phyloP scores from a whole-genome alignment of 2,113 vertebrate genomes.

The Castor canadensis region DNA sequence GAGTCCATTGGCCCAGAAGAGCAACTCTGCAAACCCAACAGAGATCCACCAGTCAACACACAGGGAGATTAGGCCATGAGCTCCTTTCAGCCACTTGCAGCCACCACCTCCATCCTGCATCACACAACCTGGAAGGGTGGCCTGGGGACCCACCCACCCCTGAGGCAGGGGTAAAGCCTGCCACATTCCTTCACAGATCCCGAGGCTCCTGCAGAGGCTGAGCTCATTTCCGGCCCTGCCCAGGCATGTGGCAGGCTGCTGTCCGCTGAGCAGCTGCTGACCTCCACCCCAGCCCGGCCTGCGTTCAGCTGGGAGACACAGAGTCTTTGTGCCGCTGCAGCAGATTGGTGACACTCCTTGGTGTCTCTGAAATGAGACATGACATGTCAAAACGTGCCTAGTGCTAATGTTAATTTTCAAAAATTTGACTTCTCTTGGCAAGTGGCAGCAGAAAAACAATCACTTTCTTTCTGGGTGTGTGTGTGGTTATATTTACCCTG shows the following conservation, averaged over 20 bases:
- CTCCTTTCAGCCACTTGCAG: background rate
- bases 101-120: background rate
- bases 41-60: background rate
- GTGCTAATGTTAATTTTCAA: slow-evolving; percentile 65
- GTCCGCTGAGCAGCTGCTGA: slow-evolving; percentile 62
- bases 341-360: background rate
- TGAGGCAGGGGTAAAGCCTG: background rate
- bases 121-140: background rate
- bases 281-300: slow-evolving; percentile 17
- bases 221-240: slow-evolving; percentile 70
- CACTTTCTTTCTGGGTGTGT: background rate
- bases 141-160: background rate
- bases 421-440: slow-evolving; percentile 69
- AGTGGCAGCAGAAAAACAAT: slow-evolving; percentile 40
- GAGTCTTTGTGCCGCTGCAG: slow-evolving; percentile 61
- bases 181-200: background rate
- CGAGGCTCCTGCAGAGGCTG: slow-evolving; percentile 17
- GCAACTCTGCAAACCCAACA: background rate
- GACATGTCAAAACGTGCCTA: slow-evolving; percentile 60
- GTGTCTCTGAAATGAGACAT: slow-evolving; percentile 62
- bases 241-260: slow-evolving; percentile 37
- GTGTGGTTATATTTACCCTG: slow-evolving; percentile 8
- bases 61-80: background rate
- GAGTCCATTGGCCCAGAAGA: background rate
- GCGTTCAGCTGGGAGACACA: slow-evolving; percentile 58